Percentiles rank a stretch among this genome's conserved stretches.
Conservation (phyloP, 2,888 invertebrate genomes). For the Mellilla xanthometata region DNA sequence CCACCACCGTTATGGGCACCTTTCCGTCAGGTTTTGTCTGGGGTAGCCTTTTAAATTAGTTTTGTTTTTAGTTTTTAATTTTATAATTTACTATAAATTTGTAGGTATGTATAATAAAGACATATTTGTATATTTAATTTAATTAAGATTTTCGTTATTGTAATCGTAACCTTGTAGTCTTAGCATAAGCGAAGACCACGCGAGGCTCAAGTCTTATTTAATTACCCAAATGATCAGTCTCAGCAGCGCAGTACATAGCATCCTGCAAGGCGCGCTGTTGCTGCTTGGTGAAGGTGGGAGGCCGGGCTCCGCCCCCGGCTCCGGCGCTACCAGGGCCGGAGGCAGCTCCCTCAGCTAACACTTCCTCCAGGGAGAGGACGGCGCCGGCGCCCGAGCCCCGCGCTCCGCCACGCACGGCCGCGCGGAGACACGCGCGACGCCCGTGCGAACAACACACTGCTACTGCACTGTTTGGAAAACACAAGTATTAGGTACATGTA, state of each 20-base stretch:
- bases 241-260: constrained; percentile 97
- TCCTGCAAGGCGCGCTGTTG: constrained; percentile 94
- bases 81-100: no score
- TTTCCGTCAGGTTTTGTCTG: no score
- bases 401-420: constrained; percentile 83
- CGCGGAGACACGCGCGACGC: constrained; percentile 89
- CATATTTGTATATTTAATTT: no score
- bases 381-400: constrained; percentile 84
- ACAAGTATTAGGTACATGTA: no score
- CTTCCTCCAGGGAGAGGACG: constrained; percentile 93
- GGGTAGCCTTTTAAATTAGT: no score
- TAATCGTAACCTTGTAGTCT: no score
- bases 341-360: constrained; percentile 91
- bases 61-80: no score
- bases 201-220: no score
- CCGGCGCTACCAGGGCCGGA: constrained; percentile 41
- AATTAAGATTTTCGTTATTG: no score
- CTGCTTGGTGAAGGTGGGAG: constrained; percentile 86
- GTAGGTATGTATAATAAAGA: no score
- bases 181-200: no score
- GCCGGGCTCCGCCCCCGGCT: constrained; percentile 53
- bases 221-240: constrained; percentile 93
- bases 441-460: constrained; percentile 96
- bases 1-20: no score
- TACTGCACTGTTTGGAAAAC: constrained; percentile 84